These are phyloP conservation scores for Pogoniulus pusillus DNA, from an alignment of 2,797 vertebrate genomes.

Conservation along the genomic window DNA sequence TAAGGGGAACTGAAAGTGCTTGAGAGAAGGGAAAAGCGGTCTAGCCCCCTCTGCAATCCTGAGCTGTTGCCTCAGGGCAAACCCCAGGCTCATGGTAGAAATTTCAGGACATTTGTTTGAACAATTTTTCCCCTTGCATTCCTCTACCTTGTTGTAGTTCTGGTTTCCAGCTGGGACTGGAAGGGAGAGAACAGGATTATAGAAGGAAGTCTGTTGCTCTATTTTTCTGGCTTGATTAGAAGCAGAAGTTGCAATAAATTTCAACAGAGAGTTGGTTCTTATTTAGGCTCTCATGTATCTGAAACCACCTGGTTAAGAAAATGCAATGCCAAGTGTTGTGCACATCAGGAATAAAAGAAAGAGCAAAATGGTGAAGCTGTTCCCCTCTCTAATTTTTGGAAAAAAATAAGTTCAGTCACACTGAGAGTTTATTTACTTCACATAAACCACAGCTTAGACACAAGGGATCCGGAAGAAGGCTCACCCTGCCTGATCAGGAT, in stretches of 20 bases:
- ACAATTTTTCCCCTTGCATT: slow-evolving; percentile 18
- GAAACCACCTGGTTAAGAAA: slow-evolving; percentile 32
- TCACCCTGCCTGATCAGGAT: slow-evolving; percentile 5
- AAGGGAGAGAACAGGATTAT: slow-evolving; percentile 37
- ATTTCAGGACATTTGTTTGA: slow-evolving; percentile 29
- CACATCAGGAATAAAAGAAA: not conserved
- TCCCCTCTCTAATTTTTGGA: not conserved
- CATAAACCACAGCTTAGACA: not conserved
- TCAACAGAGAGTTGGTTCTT: slow-evolving; percentile 33
- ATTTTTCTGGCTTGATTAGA: slow-evolving; percentile 53
- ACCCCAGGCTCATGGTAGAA: not conserved
- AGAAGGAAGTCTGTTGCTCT: slow-evolving; percentile 36
- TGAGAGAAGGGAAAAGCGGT: not conserved
- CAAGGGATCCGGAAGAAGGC: not conserved
- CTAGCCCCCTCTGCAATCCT: not conserved
- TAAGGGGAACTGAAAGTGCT: not conserved
- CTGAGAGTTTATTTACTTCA: slow-evolving; percentile 40
- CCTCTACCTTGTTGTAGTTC: slow-evolving; percentile 40
- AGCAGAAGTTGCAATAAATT: slow-evolving; percentile 62
- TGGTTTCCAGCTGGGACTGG: slow-evolving; percentile 35
- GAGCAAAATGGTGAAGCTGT: not conserved
- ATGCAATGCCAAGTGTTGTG: not conserved
- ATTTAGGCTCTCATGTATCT: not conserved
- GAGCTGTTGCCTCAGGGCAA: not conserved
- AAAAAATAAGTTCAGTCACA: not conserved